A percentile compares a stretch with the other conserved stretches of the same genome.
Evolutionary conservation across 2,797 vertebrate genomes (phyloP).

Genomic region (Microctenopoma steveboyesi): DNA sequence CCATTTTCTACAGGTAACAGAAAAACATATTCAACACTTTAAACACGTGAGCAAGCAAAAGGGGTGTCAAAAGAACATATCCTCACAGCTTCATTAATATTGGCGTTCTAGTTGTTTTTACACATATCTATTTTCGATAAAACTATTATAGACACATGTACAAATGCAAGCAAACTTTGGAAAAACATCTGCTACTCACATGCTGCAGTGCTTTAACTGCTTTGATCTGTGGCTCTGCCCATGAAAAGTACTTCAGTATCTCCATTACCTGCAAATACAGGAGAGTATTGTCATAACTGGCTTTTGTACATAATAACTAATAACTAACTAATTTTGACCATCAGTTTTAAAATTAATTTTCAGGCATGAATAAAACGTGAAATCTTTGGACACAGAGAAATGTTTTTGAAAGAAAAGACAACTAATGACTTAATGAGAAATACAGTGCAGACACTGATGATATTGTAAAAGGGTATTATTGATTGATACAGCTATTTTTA

Average conservation of each 20-base stretch:
- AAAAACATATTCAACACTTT: background rate
- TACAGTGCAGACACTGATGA: too few relatives aligned
- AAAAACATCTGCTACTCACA: conserved; percentile 81
- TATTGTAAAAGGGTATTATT: too few relatives aligned
- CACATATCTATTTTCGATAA: background rate
- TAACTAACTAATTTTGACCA: too few relatives aligned
- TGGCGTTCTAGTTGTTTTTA: background rate
- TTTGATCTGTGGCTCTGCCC: conserved; percentile 98
- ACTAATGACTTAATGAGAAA: too few relatives aligned
- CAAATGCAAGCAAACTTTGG: background rate
- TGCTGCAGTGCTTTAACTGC: conserved; percentile 97
- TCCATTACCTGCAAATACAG: conserved; percentile 89
- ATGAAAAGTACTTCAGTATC: conserved; percentile 97
- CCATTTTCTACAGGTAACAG: conserved; percentile 91
- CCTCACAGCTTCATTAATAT: background rate
- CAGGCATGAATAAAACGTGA: too few relatives aligned
- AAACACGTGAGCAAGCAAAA: background rate
- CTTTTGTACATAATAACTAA: too few relatives aligned
- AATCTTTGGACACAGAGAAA: too few relatives aligned
- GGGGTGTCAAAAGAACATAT: background rate
- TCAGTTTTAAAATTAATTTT: too few relatives aligned
- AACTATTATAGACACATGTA: background rate
- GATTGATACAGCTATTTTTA: too few relatives aligned
- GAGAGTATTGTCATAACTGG: background rate
- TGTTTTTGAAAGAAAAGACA: too few relatives aligned